Evolutionary conservation across 2,888 invertebrate genomes (phyloP), one percentile per base, ranked within the genome.

Genomic region (Drosophila borborema): DNA sequence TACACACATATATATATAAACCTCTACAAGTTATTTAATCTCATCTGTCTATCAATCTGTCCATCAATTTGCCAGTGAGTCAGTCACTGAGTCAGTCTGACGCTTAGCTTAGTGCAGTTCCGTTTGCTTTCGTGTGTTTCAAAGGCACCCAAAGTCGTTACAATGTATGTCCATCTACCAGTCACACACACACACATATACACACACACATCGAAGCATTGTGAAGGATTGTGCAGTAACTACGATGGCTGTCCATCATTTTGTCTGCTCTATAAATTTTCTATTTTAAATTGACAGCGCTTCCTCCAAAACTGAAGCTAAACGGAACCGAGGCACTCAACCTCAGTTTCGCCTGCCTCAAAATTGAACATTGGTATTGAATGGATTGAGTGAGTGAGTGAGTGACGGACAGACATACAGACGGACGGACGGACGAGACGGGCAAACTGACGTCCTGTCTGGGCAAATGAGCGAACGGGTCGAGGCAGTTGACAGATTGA

Each of bases 31-130:
- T 92, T 92, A 92, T 92, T 93, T 92, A 92, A 91, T 92, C 91
- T 91, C 90, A 92, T 92, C 93, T 92, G 93, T 92, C 93, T 91
- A 92, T 93, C 93, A 92, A 91, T 86, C 91, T 92, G 93, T 92
- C 92, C 92, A 90, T 92, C 93, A 92, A 93, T 93, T 92, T 92
- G 92, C 73, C 86, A 82, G 73, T 62, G 80, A 71, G 82, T 74
- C 63, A 55, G 45, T 60, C 68, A 73, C 55, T 55, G 55, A 40
- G 49, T 46, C 71, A 54, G 45, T 55, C 69, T 34, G 59, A 23
- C 59, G 46, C 18, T 41, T 18, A 46, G 64, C 64, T 40, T 51
- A 80, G 46, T 76, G 81, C 81, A 68, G 53, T 75, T 76, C 66
- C 75, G 67, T 53, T 64, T 64, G 60, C 67, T 43, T 69, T 60